Evolutionary conservation across 2,888 invertebrate species (phyloP), one percentile per base, ranked within the genome.

Genomic region (Troides oblongomaculatus): DNA sequence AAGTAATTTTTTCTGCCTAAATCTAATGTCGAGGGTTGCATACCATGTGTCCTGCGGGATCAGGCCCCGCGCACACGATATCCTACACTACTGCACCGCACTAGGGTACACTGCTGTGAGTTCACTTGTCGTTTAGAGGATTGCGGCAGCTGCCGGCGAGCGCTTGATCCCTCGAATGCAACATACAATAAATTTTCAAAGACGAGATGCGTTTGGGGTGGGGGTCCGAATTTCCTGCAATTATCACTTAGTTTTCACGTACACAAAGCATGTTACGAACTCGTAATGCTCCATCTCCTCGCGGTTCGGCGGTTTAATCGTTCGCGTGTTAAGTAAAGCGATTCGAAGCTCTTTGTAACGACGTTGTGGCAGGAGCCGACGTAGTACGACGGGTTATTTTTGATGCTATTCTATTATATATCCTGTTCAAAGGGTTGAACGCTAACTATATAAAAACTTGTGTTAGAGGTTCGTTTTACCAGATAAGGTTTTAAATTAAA

Each of bases 171-270:
- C 89, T 81, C 79, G 81, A 85, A 84, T 85, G 88, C 89, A 89
- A 87, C 86, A 85, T 88, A 89, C 89, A 90, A 89, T 91, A 91
- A 88, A 90, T 90, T 87, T 82, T 81, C 82, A 87, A 85, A 89
- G 89, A 88, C 88, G 86, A 86, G 87, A 87, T 85, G 85, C 82
- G 83, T 81, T 82, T 78, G 79, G 74, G 73, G 77, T 77, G 62
- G 62, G 21, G 53, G 53, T 53, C 53, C 80, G 83, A 88, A 88
- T 88, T 87, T 87, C 83, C 74, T 71, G 79, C 84, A 85, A 89
- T 88, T 87, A 84, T 84, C 85, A 78, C 77, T 77, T 79, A 79
- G 83, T 84, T 86, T 81, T 74, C 76, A 74, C 74, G 74, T 69
- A 77, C 74, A 67, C 63, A 72, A 72, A 72, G 74, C 72, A 70